Base-by-base conservation (phyloP, 2,113 vertebrate genomes). In the Castor canadensis region DNA sequence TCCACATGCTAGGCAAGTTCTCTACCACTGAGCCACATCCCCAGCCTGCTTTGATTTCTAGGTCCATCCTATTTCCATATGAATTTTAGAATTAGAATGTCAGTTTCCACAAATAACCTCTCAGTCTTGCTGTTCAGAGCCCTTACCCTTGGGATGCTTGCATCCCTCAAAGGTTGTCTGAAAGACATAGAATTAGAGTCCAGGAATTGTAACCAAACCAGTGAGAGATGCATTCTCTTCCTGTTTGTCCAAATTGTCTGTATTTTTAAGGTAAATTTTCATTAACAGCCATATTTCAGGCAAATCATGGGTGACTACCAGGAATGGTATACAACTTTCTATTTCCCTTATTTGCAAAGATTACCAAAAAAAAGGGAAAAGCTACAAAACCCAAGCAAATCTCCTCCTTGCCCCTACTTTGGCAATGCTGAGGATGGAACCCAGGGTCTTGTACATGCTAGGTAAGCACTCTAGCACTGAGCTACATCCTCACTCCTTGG, bases 31-130 rank as follows among this genome's bases (percentile, higher is more conserved):
- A n/a, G n/a, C n/a, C n/a, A n/a, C n/a, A n/a, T n/a, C n/a, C n/a
- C n/a, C n/a, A n/a, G n/a, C n/a, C n/a, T 89, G 17, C 67, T 94
- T 95, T 84, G 47, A 38, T 82, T 95, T 89, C 64, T 56, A 58
- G 56, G 30, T 84, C 83, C 7, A 89, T 94, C 58, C 32, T 76
- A 66, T 49, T 86, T 93, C 47, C 56, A 66, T 72, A 28, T 56
- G 71, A 83, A 89, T 71, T 83, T 95, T 95, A 81, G 80, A 84
- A 93, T 71, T 56, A 67, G 24, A 80, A 69, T 81, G 43, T 89
- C 85, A 86, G 22, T 92, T 86, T 86, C 69, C 69, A 56, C 72
- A 76, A 90, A 86, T 77, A 89, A 88, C 62, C 45, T 26, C 10
- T 89, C 17, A 62, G 30, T 32, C 38, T 87, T 40, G 72, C 52